Evolutionary conservation across 1,140 invertebrate species (phyloP).

Genomic region (Aphis craccivora): DNA sequence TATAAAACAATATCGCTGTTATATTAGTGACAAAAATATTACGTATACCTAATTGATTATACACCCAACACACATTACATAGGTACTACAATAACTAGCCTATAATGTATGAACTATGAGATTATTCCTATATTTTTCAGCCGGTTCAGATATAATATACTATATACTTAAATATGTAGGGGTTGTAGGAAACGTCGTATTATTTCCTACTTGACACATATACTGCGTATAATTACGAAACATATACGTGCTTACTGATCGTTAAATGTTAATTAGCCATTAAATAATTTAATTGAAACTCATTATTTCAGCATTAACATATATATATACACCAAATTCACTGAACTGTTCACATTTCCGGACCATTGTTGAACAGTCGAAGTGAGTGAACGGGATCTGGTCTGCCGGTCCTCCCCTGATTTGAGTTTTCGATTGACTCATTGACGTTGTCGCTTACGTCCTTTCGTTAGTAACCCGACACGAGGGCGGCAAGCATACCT

Average conservation of each 20-base stretch:
- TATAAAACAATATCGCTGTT: not conserved
- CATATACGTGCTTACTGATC: not conserved
- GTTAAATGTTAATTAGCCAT: not conserved
- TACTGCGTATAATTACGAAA: not conserved
- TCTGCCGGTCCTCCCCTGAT: not conserved
- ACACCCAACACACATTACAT: not conserved
- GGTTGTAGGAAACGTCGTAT: not conserved
- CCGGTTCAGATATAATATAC: not conserved
- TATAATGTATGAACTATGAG: not conserved
- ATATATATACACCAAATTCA: not conserved
- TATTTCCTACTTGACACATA: not conserved
- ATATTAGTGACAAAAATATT: not conserved
- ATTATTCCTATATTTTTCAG: not conserved
- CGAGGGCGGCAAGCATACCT: not conserved
- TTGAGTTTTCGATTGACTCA: not conserved
- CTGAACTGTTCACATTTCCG: not conserved
- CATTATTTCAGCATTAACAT: not conserved
- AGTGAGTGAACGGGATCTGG: not conserved
- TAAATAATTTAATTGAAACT: slow-evolving; percentile 19
- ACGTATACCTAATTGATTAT: not conserved
- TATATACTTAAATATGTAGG: not conserved
- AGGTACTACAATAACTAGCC: not conserved
- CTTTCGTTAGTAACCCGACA: not conserved
- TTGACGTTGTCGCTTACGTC: not conserved
- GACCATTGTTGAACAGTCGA: not conserved